Percentiles rank a stretch among this genome's conserved stretches.
Conservation (phyloP, 2,113 vertebrate genomes). For the Taxidea taxus region DNA sequence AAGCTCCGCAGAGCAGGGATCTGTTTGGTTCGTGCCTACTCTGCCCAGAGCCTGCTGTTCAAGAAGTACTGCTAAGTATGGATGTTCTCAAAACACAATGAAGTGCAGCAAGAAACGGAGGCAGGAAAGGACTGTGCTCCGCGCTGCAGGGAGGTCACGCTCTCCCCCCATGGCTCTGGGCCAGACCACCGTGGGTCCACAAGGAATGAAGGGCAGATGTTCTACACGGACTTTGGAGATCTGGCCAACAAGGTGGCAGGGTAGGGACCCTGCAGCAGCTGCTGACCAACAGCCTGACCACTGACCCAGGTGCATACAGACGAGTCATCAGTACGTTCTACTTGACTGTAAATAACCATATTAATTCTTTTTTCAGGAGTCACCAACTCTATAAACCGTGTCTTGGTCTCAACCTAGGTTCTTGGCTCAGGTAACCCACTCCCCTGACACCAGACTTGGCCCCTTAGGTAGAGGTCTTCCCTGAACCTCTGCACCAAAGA, state of each 20-base stretch:
- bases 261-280: not conserved
- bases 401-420: not conserved
- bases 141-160: accelerated
- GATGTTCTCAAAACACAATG: not conserved
- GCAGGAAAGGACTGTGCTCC: not conserved
- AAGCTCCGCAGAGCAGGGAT: not conserved
- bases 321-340: not conserved
- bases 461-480: not conserved
- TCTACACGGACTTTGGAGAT: not conserved
- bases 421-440: not conserved
- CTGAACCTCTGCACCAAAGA: not conserved
- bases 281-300: not conserved
- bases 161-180: accelerated
- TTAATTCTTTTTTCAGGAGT: not conserved
- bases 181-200: not conserved
- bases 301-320: not conserved
- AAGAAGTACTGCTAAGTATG: not conserved
- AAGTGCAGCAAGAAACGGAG: not conserved
- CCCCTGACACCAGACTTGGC: not conserved
- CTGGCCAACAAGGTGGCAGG: accelerated
- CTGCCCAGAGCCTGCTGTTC: not conserved
- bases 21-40: not conserved
- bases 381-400: not conserved
- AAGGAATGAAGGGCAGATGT: accelerated
- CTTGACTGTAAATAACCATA: not conserved